Base-by-base conservation (phyloP, 2,113 vertebrate genomes). In the Polypterus bichir region DNA sequence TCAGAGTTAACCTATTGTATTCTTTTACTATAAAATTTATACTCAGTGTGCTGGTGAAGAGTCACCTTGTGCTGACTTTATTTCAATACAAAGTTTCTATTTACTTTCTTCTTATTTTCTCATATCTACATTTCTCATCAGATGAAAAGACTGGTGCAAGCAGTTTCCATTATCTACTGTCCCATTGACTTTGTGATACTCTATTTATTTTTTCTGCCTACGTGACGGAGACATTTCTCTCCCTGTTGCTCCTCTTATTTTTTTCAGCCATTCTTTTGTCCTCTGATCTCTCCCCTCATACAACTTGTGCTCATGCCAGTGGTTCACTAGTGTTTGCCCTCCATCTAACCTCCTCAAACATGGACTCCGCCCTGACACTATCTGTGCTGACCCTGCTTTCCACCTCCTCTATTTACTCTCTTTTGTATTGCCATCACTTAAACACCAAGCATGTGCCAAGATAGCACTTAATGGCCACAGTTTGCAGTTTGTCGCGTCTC, bases 121-220 rank as follows among this genome's bases (percentile, higher is more conserved):
- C 73, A 61, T 85, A 76, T 83, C 83, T 69, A 71, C 68, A 64
- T 76, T 68, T 75, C 76, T 86, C 79, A 65, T 71, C 4, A 62
- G 61, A 66, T 64, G 73, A 76, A 68, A 48, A 81, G 80, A 74
- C 77, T 70, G 81, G 71, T 68, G 72, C 45, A 9, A 65, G 67
- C 69, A 62, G 48, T 70, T 64, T 74, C 81, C 70, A 61, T 76
- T 87, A 71, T 75, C 84, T 77, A 68, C 72, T 58, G 60, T 9
- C 64, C 51, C 79, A 66, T 91, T 92, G 88, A 87, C 91, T 88
- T 83, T 85, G 81, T 5, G 78, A 83, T 81, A 77, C 68, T 77
- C 46, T 82, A 86, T 76, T 69, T 76, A 64, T 72, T 62, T 61
- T 75, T 74, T 80, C 57, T 1, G 59, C 3, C 75, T 70, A 80